Percentiles rank a stretch among this genome's conserved stretches.
These are phyloP conservation scores for Notolepis coatsorum DNA, from an alignment of 2,797 vertebrate genomes.

Conservation along the genomic window DNA sequence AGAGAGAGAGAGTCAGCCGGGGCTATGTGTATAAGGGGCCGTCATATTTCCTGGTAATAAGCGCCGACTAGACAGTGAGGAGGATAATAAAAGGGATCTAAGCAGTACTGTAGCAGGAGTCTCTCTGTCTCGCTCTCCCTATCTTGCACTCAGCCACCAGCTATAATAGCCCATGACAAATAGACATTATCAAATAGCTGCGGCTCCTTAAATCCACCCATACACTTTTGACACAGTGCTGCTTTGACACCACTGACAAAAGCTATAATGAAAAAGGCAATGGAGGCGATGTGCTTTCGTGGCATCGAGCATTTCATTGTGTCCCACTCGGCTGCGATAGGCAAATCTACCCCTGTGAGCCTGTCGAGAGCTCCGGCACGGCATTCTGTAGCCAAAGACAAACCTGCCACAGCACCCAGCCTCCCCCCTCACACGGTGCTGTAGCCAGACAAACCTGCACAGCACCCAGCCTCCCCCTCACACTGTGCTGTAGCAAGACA, in stretches of 20 bases:
- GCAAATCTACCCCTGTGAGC: conserved; percentile 19
- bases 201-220: not conserved
- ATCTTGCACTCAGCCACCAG: not conserved
- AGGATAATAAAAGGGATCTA: conserved; percentile 27
- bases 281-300: conserved; percentile 13
- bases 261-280: conserved; percentile 9
- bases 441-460: conserved; percentile 40
- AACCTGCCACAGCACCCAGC: no score
- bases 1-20: conserved; percentile 7
- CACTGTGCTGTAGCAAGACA: conserved; percentile 35
- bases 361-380: conserved; percentile 42
- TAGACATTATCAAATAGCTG: conserved; percentile 24
- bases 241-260: conserved; percentile 9
- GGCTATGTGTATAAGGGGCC: conserved; percentile 26
- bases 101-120: not conserved
- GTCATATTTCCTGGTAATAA: conserved; percentile 34
- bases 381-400: no score
- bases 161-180: conserved; percentile 18
- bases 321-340: conserved; percentile 38
- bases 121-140: not conserved
- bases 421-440: conserved; percentile 18
- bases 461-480: conserved; percentile 19
- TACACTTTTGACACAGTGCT: conserved; percentile 11
- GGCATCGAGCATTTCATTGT: conserved; percentile 41
- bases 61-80: conserved; percentile 2